These are phyloP conservation scores for Colinus virginianus DNA, from an alignment of 2,113 vertebrate genomes.

Conservation along the genomic window DNA sequence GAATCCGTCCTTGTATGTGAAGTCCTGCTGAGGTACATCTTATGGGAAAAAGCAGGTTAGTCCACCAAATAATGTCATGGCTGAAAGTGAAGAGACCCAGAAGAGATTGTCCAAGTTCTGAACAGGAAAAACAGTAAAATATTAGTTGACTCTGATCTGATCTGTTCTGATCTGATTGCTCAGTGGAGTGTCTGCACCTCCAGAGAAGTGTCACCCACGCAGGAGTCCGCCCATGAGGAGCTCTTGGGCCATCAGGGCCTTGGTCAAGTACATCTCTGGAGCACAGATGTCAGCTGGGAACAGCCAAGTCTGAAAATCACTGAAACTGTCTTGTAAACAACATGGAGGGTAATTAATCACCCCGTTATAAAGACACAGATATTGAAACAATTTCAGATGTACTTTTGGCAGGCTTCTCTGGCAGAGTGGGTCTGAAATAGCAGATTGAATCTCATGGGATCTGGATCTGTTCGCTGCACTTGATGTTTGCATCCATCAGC, in stretches of 20 bases:
- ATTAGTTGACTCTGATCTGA: neutral
- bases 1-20: neutral
- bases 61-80: neutral
- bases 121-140: neutral
- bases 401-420: slow-evolving; percentile 29
- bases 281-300: neutral
- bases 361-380: neutral
- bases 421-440: neutral
- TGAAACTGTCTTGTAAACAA: neutral
- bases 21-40: neutral
- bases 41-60: neutral
- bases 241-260: neutral
- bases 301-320: neutral
- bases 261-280: neutral
- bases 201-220: neutral
- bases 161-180: neutral
- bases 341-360: slow-evolving; percentile 5
- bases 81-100: neutral
- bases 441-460: neutral
- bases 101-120: neutral
- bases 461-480: neutral
- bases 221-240: neutral
- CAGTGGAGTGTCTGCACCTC: neutral
- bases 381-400: slow-evolving; percentile 17
- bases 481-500: accelerated